Evolutionary conservation across 2,888 invertebrate species (phyloP), one percentile per base, ranked within the genome.

Genomic region (Melanostoma scalare): DNA sequence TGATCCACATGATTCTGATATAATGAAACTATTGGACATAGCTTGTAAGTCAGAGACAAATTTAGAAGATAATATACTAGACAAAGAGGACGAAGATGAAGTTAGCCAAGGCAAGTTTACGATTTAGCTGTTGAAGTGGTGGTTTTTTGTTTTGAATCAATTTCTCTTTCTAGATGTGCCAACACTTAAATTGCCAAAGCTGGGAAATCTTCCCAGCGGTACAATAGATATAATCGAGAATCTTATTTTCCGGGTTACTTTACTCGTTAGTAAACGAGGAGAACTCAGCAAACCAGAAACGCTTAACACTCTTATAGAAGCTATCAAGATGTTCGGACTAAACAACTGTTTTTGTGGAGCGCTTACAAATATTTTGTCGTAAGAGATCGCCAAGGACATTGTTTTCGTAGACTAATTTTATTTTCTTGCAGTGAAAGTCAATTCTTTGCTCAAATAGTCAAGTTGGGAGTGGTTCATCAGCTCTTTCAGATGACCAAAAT

Each of bases 381-480:
- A 87, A 88, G 89, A 10, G 8, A 31, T 58, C 2, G 33, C 3
- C 6, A 3, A 6, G 0, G 38, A 0, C 9, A 20, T 20, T 38
- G 8, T 3, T 42, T 20, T 61, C 8, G 5, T n/a, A n/a, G 3
- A 2, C 3, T 0, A 6, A 5, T 6, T n/a, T 42, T 6, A 3
- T 50, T 33, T 33, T 5, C 9, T 87, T 87, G 6, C 68, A 91
- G 91, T 3, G 90, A 91, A 56, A 90, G 90, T 76, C 89, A 90
- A 80, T 91, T 91, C 85, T 92, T 91, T 86, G 89, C 89, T 1
- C 88, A 89, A 69, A 89, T 91, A 9, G 87, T 91, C 5, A 90
- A 90, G 73, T 88, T 90, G 68, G 89, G 91, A 9, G 88, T 91
- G 55, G 89, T 89, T 1, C 89, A 90, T 87, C 87, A 89, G 73